Percentiles rank a stretch among this genome's conserved stretches.
Conservation (phyloP, 2,113 vertebrate species). For the Procavia capensis region DNA sequence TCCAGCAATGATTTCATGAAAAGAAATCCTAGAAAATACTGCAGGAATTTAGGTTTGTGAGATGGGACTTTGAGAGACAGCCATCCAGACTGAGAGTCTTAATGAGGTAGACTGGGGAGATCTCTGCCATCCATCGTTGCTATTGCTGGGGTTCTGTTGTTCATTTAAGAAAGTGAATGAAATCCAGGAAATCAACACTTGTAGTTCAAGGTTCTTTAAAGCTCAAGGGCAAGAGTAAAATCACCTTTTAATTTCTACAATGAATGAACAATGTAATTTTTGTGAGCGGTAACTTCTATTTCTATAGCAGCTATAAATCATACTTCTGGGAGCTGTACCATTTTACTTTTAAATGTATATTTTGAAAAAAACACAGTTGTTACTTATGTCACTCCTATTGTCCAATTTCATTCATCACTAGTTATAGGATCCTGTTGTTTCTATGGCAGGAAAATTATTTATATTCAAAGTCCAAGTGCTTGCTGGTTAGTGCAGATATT, state of each 20-base stretch:
- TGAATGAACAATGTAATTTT: conserved; percentile 80
- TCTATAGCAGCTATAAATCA: conserved; percentile 82
- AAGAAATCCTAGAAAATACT: background rate
- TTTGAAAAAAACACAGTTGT: conserved; percentile 73
- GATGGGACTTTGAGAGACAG: background rate
- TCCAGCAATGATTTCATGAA: background rate
- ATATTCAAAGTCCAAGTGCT: background rate
- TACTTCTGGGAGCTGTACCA: conserved; percentile 68
- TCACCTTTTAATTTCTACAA: conserved; percentile 82
- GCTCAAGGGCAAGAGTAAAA: conserved; percentile 70
- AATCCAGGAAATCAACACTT: conserved; percentile 71
- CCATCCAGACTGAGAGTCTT: background rate
- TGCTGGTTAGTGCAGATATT: conserved; percentile 19
- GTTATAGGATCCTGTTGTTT: conserved; percentile 56
- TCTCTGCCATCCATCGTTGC: background rate
- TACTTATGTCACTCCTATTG: conserved; percentile 75
- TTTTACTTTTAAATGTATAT: conserved; percentile 80
- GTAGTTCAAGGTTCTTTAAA: conserved; percentile 59
- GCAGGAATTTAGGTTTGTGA: background rate
- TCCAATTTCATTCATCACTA: conserved; percentile 63
- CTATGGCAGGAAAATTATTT: conserved; percentile 53
- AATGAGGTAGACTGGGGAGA: background rate
- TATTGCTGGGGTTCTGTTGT: background rate
- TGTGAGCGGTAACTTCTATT: conserved; percentile 76
- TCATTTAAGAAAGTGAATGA: conserved; percentile 70